Base-by-base conservation (phyloP, 2,888 invertebrate genomes). In the Eremobia ochroleuca region DNA sequence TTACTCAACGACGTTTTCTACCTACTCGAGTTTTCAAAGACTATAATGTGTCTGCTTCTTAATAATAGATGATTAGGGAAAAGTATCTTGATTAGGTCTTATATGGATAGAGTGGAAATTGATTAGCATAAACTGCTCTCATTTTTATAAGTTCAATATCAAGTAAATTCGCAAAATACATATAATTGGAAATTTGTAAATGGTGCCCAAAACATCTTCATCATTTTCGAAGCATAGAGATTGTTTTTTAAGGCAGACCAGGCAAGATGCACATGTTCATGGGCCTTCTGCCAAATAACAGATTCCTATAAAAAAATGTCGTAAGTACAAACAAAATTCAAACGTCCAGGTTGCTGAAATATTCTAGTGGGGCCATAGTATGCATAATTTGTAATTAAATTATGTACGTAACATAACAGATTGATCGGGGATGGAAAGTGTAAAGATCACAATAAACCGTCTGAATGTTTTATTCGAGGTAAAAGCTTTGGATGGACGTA, bases 391-490 rank as follows among this genome's bases (percentile, higher is more conserved):
- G 84, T 84, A 88, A 86, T 87, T 86, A 87, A 73, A 77, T 79
- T 77, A 89, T 79, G 82, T 79, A 82, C 62, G 77, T 64, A 77
- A 79, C 79, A 77, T 72, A 82, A 65, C 75, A 79, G 82, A 81
- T 85, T 90, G 88, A 82, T 90, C 87, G 85, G 85, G 89, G 88
- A 88, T 87, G 89, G 91, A 88, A 94, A 93, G 94, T 94, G 95
- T 94, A 91, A 95, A 94, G 94, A 94, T 94, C 94, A 94, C 93
- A 95, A 95, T 94, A 94, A 94, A 95, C 93, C 92, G 91, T 92
- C 92, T 95, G 94, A 94, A 95, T 95, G 93, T 95, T 95, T 95
- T 93, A 95, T 95, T 90, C 92, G 93, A 94, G 93, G 94, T 95
- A 95, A 95, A 95, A 95, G 95, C 95, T 93, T 93, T 85, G 93